These are phyloP conservation scores for Brevimyrus niger DNA, from an alignment of 2,113 vertebrate genomes.

Conservation along the genomic window DNA sequence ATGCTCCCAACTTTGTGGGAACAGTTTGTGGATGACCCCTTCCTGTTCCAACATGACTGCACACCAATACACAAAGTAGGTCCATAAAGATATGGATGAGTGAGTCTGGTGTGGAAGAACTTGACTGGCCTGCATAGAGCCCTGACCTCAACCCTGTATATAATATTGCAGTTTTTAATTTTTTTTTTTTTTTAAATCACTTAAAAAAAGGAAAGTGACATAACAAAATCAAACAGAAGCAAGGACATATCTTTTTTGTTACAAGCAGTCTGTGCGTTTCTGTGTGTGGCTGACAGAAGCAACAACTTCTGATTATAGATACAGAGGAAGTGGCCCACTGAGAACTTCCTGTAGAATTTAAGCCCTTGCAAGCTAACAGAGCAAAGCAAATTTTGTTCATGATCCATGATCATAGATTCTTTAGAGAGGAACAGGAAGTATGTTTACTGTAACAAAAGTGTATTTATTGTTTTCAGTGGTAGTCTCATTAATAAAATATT, in stretches of 20 bases:
- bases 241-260: neutral
- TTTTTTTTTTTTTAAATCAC: too few relatives aligned
- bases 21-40: too few relatives aligned
- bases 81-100: too few relatives aligned
- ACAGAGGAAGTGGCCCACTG: conserved; percentile 45
- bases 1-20: too few relatives aligned
- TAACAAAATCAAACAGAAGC: neutral
- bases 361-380: neutral
- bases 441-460: neutral
- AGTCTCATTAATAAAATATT: neutral
- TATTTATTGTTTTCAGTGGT: neutral
- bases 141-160: neutral
- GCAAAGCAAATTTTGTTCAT: neutral
- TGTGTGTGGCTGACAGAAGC: neutral
- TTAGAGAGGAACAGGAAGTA: neutral
- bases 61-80: too few relatives aligned
- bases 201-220: neutral
- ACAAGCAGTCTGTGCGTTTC: conserved; percentile 7
- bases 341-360: conserved; percentile 47
- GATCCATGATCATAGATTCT: neutral
- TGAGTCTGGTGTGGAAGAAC: too few relatives aligned
- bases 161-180: neutral
- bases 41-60: too few relatives aligned
- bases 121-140: too few relatives aligned
- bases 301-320: conserved; percentile 42